Percentiles rank a stretch among this genome's conserved stretches.
Conservation (phyloP, 2,113 vertebrate genomes). For the Rutilus rutilus region DNA sequence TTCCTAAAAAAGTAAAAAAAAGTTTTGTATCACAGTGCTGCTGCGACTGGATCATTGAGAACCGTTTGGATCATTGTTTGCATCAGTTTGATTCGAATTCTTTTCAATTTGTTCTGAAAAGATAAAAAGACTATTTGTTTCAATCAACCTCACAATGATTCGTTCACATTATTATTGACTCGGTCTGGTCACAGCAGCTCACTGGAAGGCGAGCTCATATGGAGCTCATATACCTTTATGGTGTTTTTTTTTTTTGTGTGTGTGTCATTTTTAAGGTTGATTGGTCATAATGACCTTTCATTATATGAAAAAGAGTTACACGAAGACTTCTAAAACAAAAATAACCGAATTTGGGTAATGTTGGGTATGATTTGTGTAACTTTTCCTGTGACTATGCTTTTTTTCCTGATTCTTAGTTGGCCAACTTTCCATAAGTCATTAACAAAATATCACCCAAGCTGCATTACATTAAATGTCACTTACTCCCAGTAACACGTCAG, state of each 20-base stretch:
- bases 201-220: not conserved
- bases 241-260: too few species aligned
- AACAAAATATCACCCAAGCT: not conserved
- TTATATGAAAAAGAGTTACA: too few species aligned
- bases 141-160: not conserved
- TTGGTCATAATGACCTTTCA: too few species aligned
- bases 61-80: not conserved
- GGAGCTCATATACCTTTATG: too few species aligned
- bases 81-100: not conserved
- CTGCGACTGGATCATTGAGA: not conserved
- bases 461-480: constrained; percentile 18
- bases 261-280: too few species aligned
- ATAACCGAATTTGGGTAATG: not conserved
- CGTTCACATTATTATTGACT: not conserved
- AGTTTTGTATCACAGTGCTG: too few species aligned
- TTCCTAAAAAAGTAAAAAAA: too few species aligned
- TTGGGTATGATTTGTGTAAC: not conserved
- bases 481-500: not conserved
- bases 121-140: not conserved
- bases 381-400: not conserved
- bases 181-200: not conserved
- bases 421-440: not conserved
- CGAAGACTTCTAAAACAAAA: not conserved
- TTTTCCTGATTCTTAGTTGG: not conserved
- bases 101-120: not conserved